phyloP scores from a whole-genome alignment of 37 sponge, comb jelly and placozoan species.

The Halisarca cf. caerulea region DNA sequence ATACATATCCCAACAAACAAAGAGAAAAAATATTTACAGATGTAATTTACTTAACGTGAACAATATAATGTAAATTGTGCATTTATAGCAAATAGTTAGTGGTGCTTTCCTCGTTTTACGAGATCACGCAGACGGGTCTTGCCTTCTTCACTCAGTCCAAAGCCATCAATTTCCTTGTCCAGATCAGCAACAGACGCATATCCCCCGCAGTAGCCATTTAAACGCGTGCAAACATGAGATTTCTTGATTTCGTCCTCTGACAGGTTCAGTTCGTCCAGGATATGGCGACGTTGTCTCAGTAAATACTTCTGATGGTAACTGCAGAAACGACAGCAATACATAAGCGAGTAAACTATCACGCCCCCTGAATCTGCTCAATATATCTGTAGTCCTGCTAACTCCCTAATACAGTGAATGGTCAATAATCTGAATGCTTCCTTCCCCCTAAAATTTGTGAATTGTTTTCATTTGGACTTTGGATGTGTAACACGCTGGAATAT shows the following conservation, averaged over 20 bases:
- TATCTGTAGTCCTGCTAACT: too few species aligned
- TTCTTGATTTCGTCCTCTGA: conserved; percentile 78
- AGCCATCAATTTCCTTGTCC: conserved; percentile 74
- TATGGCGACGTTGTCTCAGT: conserved; percentile 74
- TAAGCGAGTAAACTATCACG: too few species aligned
- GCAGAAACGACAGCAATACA: too few species aligned
- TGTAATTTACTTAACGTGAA: too few species aligned
- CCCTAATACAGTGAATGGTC: too few species aligned
- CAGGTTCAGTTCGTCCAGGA: conserved; percentile 66
- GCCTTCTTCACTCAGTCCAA: conserved; percentile 42
- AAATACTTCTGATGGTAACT: conserved; percentile 98
- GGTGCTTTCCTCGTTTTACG: conserved; percentile 40
- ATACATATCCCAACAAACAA: too few species aligned
- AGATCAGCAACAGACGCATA: conserved; percentile 54
- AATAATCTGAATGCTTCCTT: too few species aligned
- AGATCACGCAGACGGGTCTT: conserved; percentile 46
- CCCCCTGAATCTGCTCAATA: too few species aligned
- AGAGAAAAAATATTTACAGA: too few species aligned
- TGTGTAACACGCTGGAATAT: too few species aligned
- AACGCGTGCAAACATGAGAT: conserved; percentile 69
- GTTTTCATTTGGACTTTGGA: too few species aligned
- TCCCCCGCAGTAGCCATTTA: conserved; percentile 93
- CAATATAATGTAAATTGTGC: not conserved
- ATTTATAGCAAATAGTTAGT: not conserved
- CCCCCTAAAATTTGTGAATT: too few species aligned